A percentile compares a stretch with the other conserved stretches of the same genome.
Conservation (phyloP, 30 jellyfish, hydroid and myxozoan species). For the Pseudorhiza aurosa region DNA sequence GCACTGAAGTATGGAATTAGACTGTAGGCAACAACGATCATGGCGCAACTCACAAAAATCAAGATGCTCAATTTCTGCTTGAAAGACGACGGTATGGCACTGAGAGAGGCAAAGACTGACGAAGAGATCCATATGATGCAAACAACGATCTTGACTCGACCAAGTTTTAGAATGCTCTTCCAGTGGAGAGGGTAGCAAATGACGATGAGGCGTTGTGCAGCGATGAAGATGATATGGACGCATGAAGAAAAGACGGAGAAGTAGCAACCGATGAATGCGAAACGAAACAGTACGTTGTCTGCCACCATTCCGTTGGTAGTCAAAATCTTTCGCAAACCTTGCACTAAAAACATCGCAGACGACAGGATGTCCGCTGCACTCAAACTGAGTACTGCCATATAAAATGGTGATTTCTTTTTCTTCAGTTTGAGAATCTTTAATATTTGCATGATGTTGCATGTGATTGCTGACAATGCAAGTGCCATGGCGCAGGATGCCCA, state of each 20-base stretch:
- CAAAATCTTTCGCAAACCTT: conserved; percentile 14
- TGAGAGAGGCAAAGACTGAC: conserved; percentile 10
- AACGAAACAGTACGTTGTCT: conserved; percentile 11
- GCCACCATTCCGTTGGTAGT: conserved; percentile 10
- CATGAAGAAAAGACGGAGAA: conserved; percentile 20
- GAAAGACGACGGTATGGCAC: conserved; percentile 7
- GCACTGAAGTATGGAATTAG: neutral
- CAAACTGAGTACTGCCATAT: conserved; percentile 5
- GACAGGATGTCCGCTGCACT: conserved; percentile 16
- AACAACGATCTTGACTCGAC: neutral
- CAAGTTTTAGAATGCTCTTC: neutral
- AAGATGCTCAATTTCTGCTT: conserved; percentile 6
- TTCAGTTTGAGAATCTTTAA: neutral
- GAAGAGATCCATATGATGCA: conserved; percentile 4
- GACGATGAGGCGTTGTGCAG: conserved; percentile 22
- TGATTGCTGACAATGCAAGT: neutral
- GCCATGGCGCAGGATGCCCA: conserved; percentile 7
- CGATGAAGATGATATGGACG: conserved; percentile 23
- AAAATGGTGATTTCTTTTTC: neutral
- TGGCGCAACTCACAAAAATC: conserved; percentile 9
- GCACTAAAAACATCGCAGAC: conserved; percentile 20
- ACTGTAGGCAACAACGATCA: conserved; percentile 2
- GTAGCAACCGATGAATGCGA: conserved; percentile 30
- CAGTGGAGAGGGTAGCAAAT: conserved; percentile 9
- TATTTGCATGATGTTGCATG: conserved; percentile 1